phyloP scores from a whole-genome alignment of 1,140 invertebrate species.

The Macrosteles quadrilineatus region DNA sequence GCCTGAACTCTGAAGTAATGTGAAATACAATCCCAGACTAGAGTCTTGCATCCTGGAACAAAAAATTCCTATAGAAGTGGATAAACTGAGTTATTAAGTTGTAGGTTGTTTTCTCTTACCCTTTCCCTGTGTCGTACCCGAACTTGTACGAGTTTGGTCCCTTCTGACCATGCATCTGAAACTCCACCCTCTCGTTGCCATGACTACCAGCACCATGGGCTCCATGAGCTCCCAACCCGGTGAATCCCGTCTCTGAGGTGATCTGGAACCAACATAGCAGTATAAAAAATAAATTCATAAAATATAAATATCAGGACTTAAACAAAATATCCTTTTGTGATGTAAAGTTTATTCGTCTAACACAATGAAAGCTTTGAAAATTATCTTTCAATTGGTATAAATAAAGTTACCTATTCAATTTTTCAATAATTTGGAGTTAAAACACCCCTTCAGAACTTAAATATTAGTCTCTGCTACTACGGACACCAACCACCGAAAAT shows the following conservation, averaged over 20 bases:
- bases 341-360: neutral
- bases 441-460: too few relatives aligned
- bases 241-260: conserved; percentile 23
- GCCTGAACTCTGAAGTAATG: too few relatives aligned
- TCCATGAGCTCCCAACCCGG: neutral
- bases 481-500: too few relatives aligned
- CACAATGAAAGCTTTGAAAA: neutral
- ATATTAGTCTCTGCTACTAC: too few relatives aligned
- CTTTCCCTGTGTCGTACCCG: conserved; percentile 83
- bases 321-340: neutral
- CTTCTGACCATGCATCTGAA: conserved; percentile 69
- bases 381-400: neutral
- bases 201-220: too few relatives aligned
- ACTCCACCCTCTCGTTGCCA: conserved; percentile 52
- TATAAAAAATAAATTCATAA: conserved; percentile 9
- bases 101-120: too few relatives aligned
- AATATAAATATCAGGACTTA: neutral
- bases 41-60: too few relatives aligned
- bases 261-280: conserved; percentile 21
- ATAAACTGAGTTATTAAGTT: too few relatives aligned
- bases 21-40: too few relatives aligned
- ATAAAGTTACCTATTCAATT: neutral
- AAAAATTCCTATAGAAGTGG: too few relatives aligned
- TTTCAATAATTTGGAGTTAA: too few relatives aligned
- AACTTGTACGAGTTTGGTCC: conserved; percentile 84